Conservation (phyloP, 2,797 vertebrate species). For the Gobionotothen gibberifrons region DNA sequence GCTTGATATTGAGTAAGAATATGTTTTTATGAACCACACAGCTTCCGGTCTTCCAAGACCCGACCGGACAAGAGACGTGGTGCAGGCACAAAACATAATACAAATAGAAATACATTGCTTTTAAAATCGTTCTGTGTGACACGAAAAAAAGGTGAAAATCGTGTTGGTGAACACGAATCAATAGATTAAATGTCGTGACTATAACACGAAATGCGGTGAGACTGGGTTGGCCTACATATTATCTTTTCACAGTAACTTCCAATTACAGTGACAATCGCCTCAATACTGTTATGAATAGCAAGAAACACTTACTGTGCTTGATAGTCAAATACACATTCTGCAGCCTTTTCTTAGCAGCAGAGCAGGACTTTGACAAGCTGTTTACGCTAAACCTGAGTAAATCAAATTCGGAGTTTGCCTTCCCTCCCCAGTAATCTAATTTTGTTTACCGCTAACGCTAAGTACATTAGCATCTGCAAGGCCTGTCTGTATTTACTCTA, state of each 20-base stretch:
- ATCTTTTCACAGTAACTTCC: conserved; percentile 55
- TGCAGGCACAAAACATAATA: too few species aligned
- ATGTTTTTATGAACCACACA: too few species aligned
- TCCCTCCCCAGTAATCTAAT: conserved; percentile 81
- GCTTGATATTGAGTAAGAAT: too few species aligned
- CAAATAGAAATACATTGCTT: too few species aligned
- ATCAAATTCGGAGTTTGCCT: conserved; percentile 82
- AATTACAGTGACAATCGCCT: conserved; percentile 72
- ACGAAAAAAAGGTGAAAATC: too few species aligned
- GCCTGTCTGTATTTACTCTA: conserved; percentile 78
- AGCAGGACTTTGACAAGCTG: conserved; percentile 82
- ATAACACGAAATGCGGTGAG: too few species aligned
- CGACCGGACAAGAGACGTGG: too few species aligned
- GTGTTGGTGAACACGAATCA: too few species aligned
- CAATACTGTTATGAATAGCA: conserved; percentile 68
- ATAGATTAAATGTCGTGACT: too few species aligned
- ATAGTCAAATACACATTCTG: conserved; percentile 78
- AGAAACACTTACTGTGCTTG: conserved; percentile 65
- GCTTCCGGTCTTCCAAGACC: too few species aligned
- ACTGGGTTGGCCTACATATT: conserved; percentile 10
- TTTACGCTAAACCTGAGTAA: conserved; percentile 83
- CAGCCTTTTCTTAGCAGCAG: conserved; percentile 67
- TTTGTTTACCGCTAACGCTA: conserved; percentile 83
- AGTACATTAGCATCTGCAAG: conserved; percentile 81
- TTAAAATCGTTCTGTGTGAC: too few species aligned